These are phyloP conservation scores for Laterallus jamaicensis DNA, from an alignment of 2,113 vertebrate genomes.

Conservation along the genomic window DNA sequence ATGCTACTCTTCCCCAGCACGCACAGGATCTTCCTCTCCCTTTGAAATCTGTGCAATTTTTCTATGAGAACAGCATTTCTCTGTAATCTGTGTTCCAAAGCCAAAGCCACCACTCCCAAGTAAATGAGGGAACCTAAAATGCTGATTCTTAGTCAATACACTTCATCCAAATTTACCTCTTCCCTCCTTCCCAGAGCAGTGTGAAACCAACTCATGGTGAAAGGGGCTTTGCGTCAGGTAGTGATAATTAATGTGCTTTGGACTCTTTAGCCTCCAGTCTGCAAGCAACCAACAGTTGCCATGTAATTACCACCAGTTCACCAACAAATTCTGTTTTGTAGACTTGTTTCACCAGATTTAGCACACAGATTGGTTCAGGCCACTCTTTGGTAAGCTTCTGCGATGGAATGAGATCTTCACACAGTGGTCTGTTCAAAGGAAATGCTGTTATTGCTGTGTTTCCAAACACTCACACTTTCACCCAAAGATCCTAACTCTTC, in stretches of 20 bases:
- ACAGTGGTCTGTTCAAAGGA: neutral
- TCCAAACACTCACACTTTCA: slow-evolving; percentile 52
- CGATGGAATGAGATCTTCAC: neutral
- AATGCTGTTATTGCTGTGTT: neutral
- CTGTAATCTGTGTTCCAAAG: neutral
- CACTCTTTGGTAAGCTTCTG: neutral
- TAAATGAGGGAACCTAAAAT: neutral
- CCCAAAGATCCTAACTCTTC: slow-evolving; percentile 59
- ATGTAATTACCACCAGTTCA: neutral
- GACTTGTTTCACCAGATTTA: neutral
- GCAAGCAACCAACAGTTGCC: neutral
- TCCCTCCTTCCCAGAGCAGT: neutral
- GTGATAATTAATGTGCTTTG: neutral
- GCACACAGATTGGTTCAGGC: neutral
- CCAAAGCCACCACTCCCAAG: neutral
- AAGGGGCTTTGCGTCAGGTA: neutral
- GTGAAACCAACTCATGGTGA: neutral
- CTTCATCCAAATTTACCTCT: neutral
- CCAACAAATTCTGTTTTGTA: neutral
- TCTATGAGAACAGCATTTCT: neutral
- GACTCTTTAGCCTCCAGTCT: neutral
- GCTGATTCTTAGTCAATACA: neutral
- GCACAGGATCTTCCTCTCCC: neutral
- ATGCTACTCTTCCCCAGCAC: neutral
- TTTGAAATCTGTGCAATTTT: slow-evolving; percentile 28